Conservation (phyloP, 2,113 vertebrate species). For the Synchiropus splendidus region DNA sequence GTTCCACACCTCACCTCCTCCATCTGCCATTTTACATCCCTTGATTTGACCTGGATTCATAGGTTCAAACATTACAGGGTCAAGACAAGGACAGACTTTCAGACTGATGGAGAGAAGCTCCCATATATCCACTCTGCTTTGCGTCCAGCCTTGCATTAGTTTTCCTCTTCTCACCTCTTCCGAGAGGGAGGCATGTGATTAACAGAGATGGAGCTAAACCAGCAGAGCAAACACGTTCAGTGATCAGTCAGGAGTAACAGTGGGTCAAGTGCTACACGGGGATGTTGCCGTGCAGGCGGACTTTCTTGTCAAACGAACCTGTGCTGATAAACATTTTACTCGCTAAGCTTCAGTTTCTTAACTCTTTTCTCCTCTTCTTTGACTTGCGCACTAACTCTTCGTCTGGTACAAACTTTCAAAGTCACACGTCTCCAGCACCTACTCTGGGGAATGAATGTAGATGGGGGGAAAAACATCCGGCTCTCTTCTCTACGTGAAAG, state of each 20-base stretch:
- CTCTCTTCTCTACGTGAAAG: not conserved
- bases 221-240: not conserved
- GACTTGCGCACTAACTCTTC: too few species aligned
- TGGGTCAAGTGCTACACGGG: not conserved
- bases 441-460: not conserved
- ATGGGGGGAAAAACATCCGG: not conserved
- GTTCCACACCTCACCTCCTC: too few species aligned
- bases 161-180: too few species aligned
- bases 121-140: too few species aligned
- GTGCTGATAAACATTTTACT: not conserved
- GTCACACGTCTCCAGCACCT: not conserved
- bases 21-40: too few species aligned
- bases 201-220: not conserved
- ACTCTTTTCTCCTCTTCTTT: not conserved
- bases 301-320: not conserved
- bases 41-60: too few species aligned
- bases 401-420: not conserved
- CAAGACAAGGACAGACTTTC: too few species aligned
- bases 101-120: too few species aligned
- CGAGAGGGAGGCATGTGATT: not conserved
- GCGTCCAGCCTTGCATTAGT: too few species aligned
- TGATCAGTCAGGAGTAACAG: not conserved
- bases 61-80: too few species aligned
- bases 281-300: not conserved
- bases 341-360: not conserved